Evolutionary conservation across 2,113 vertebrate species (phyloP).

Genomic region (Melierax canorus): DNA sequence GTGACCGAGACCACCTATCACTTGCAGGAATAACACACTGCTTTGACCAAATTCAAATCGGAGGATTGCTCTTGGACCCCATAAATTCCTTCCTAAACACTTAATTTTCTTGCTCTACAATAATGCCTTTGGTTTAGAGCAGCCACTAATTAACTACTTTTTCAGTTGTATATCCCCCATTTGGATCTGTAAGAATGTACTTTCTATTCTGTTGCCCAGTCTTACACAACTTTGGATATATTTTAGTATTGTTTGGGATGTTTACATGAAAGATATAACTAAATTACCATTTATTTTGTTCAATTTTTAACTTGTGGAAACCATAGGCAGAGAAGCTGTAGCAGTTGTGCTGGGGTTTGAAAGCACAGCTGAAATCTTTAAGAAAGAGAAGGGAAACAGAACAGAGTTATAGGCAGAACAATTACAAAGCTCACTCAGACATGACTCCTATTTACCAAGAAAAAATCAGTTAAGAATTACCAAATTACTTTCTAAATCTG

Average conservation of each 20-base stretch:
- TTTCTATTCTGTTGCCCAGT: background rate
- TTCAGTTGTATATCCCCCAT: background rate
- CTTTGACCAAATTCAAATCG: background rate
- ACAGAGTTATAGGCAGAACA: background rate
- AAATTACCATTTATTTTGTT: background rate
- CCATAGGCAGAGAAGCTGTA: background rate
- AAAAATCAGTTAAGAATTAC: background rate
- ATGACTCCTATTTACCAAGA: background rate
- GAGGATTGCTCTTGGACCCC: background rate
- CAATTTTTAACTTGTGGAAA: background rate
- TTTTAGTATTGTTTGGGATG: background rate
- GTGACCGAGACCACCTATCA: background rate
- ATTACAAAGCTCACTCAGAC: background rate
- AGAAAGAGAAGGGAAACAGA: background rate
- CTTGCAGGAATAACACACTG: background rate
- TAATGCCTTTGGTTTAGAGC: background rate
- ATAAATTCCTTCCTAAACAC: background rate
- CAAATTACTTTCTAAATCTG: background rate
- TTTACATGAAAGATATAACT: background rate
- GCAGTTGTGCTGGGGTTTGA: background rate
- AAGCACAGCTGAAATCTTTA: background rate
- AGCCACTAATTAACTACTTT: background rate
- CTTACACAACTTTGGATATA: background rate
- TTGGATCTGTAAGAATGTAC: background rate
- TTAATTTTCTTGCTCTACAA: background rate